These are phyloP conservation scores for Conus betulinus DNA, from an alignment of 1,140 invertebrate genomes.

Conservation along the genomic window DNA sequence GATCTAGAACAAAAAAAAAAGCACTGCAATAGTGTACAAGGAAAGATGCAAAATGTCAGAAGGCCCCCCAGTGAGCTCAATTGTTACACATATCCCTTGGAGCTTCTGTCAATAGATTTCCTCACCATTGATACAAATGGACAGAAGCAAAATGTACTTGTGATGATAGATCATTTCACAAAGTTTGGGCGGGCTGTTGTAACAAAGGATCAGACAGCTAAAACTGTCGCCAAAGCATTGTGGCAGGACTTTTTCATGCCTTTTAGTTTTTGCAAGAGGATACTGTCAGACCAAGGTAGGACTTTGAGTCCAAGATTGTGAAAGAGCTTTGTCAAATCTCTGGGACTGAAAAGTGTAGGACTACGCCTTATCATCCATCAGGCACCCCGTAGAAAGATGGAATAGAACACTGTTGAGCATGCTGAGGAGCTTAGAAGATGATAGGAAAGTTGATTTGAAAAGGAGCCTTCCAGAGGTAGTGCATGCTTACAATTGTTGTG, in stretches of 20 bases:
- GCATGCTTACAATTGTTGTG: slow-evolving; percentile 36
- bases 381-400: no score
- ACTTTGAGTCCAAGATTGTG: slow-evolving; percentile 38
- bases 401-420: slow-evolving; percentile 42
- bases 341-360: slow-evolving; percentile 37
- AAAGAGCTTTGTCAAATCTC: slow-evolving; percentile 44
- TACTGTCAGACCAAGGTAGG: neutral
- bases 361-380: slow-evolving; percentile 1
- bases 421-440: slow-evolving; percentile 38
- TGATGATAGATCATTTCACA: neutral
- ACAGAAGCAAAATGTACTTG: slow-evolving; percentile 13
- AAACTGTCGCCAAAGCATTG: neutral
- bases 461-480: no score
- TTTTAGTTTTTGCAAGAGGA: slow-evolving; percentile 1
- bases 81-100: no score
- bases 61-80: slow-evolving; percentile 3
- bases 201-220: slow-evolving; percentile 19
- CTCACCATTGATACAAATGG: neutral
- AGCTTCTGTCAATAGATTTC: no score
- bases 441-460: slow-evolving; percentile 31
- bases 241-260: slow-evolving; percentile 16
- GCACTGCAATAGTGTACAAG: neutral
- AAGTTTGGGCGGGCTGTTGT: neutral
- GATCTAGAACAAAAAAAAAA: neutral
- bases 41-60: neutral